phyloP scores from a whole-genome alignment of 2,113 vertebrate genomes.

The Indicator maculatus region DNA sequence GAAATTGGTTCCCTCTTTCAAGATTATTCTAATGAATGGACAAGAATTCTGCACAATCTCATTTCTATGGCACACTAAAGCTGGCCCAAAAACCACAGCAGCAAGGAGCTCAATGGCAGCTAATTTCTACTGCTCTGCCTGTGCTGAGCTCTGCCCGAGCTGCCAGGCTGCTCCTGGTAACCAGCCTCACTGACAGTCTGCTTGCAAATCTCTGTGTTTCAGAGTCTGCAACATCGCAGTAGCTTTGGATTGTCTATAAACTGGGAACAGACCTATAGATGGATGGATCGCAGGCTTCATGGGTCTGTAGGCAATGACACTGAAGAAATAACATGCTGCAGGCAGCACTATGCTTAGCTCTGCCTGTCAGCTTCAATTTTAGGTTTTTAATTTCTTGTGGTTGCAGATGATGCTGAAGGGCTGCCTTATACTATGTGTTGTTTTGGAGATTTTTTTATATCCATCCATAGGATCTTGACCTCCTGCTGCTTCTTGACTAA shows the following conservation, averaged over 20 bases:
- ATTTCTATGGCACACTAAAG: background rate
- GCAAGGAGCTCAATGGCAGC: background rate
- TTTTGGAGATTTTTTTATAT: background rate
- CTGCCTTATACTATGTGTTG: background rate
- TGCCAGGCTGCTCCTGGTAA: background rate
- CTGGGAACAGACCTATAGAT: background rate
- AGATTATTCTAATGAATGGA: background rate
- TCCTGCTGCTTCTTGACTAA: background rate
- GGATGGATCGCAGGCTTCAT: background rate
- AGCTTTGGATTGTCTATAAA: background rate
- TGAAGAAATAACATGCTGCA: background rate
- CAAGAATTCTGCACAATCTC: background rate
- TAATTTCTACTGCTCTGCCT: background rate
- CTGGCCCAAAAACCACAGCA: background rate
- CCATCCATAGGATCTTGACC: background rate
- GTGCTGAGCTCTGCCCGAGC: background rate
- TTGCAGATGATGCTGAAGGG: background rate
- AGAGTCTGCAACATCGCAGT: background rate
- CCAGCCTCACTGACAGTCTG: background rate
- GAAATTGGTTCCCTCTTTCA: background rate
- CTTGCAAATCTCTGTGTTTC: fast-evolving
- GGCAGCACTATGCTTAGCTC: background rate
- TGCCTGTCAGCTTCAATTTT: constrained; percentile 7
- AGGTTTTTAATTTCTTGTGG: constrained; percentile 20
- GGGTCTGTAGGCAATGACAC: background rate